A percentile compares a stretch with the other conserved stretches of the same genome.
Conservation (phyloP, 2,888 invertebrate genomes). For the Nipponacmea schrenckii region DNA sequence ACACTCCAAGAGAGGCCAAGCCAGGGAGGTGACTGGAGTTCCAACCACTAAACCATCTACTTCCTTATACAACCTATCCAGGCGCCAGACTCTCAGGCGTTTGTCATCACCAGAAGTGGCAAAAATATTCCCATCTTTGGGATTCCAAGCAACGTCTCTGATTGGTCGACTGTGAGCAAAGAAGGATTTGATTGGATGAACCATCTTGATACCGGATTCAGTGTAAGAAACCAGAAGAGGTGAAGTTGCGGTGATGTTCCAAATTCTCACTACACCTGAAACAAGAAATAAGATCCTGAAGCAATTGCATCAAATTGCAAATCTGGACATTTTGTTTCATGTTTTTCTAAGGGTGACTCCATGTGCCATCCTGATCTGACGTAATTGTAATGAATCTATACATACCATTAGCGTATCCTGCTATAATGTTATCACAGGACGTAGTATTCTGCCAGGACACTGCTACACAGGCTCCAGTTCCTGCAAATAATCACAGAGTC, state of each 20-base stretch:
- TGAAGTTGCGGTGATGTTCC: conserved; percentile 28
- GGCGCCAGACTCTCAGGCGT: conserved; percentile 24
- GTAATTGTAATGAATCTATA: no score
- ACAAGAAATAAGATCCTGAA: neutral
- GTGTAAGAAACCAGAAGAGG: conserved; percentile 7
- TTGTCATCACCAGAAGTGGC: conserved; percentile 24
- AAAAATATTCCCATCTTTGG: conserved; percentile 20
- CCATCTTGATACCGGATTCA: conserved; percentile 4
- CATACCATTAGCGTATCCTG: conserved; percentile 15
- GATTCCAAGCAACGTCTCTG: conserved; percentile 23
- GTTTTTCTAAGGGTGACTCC: no score
- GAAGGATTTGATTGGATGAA: conserved; percentile 23
- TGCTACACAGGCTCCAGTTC: conserved; percentile 19
- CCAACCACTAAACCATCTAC: neutral
- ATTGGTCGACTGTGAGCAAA: conserved; percentile 20
- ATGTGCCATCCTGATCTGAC: no score
- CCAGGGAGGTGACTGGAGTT: neutral
- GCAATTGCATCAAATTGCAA: no score
- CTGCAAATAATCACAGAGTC: conserved; percentile 6
- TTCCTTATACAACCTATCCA: neutral
- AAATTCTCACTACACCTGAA: conserved; percentile 25
- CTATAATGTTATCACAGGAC: conserved; percentile 20
- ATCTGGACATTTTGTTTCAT: no score
- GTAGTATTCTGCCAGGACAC: conserved; percentile 26
- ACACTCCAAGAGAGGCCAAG: neutral